These are phyloP conservation scores for Tipula helvola DNA, from an alignment of 2,888 invertebrate genomes.

Conservation along the genomic window DNA sequence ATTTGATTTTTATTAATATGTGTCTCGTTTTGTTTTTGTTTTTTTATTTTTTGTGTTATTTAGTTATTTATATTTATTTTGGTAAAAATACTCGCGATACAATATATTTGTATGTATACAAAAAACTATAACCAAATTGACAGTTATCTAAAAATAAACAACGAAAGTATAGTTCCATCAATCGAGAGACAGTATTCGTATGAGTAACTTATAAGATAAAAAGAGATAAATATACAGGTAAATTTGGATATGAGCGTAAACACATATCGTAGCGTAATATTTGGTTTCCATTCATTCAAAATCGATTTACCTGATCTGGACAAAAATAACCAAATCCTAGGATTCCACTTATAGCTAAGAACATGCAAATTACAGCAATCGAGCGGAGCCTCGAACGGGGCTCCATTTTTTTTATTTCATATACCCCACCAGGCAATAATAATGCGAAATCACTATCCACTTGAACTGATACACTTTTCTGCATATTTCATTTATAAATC, in stretches of 20 bases:
- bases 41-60: not conserved
- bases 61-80: not conserved
- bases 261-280: not conserved
- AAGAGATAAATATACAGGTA: not conserved
- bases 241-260: not conserved
- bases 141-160: not conserved
- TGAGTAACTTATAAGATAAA: not conserved
- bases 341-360: slow-evolving; percentile 72
- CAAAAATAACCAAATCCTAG: slow-evolving; percentile 84
- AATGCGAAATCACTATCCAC: slow-evolving; percentile 73
- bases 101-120: not conserved
- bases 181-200: not conserved
- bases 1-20: not conserved
- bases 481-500: slow-evolving; percentile 34
- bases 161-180: not conserved
- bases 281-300: not conserved
- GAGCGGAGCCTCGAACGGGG: slow-evolving; percentile 67
- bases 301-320: slow-evolving; percentile 60
- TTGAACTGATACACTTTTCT: slow-evolving; percentile 70
- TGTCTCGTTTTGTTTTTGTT: not conserved
- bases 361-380: slow-evolving; percentile 68
- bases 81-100: not conserved
- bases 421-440: slow-evolving; percentile 62
- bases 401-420: slow-evolving; percentile 78
- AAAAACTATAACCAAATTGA: not conserved